Conservation (phyloP, 2,113 vertebrate species). For the Cynopterus brachyotis region DNA sequence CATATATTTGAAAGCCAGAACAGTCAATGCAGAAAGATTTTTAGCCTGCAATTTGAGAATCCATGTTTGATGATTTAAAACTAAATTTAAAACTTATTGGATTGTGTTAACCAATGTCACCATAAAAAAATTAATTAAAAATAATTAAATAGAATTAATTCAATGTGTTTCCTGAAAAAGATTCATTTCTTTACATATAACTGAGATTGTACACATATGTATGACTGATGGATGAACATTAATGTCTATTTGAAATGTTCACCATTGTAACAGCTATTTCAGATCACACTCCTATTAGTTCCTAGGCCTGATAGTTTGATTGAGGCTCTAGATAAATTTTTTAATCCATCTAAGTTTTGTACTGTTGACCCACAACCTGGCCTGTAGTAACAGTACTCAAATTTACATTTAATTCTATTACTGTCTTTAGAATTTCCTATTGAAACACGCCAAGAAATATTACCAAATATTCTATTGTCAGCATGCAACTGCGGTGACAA, state of each 20-base stretch:
- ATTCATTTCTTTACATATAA: neutral
- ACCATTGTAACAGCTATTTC: neutral
- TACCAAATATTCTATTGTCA: neutral
- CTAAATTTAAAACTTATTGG: neutral
- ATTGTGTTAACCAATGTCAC: no score
- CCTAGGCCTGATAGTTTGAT: neutral
- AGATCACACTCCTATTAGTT: neutral
- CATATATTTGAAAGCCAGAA: neutral
- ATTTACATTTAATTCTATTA: neutral
- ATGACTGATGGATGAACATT: neutral
- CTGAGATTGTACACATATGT: neutral
- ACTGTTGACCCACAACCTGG: neutral
- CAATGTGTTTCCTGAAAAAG: neutral
- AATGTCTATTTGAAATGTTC: neutral
- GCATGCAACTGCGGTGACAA: rapidly evolving
- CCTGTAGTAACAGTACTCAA: neutral
- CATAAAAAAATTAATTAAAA: no score
- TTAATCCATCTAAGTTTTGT: neutral
- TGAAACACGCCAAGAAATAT: neutral
- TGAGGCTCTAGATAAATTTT: neutral
- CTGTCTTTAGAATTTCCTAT: neutral
- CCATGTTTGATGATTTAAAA: neutral
- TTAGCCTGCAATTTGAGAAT: neutral
- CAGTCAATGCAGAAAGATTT: neutral
- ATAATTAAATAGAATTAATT: neutral